Conservation (phyloP, 2,113 vertebrate species). For the Myotis lucifugus region DNA sequence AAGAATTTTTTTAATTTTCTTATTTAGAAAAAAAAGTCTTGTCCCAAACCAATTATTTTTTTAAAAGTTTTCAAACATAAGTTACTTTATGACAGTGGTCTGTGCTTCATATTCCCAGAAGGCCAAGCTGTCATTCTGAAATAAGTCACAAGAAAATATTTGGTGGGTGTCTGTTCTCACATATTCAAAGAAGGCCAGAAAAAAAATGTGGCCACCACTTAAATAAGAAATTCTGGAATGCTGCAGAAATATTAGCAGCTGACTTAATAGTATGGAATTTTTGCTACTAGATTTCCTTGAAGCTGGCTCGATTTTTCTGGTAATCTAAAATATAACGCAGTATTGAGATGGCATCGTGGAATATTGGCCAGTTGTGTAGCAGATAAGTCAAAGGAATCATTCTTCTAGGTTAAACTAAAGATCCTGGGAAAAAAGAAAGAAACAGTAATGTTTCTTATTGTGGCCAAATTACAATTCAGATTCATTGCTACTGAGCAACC, state of each 20-base stretch:
- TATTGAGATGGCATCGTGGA: neutral
- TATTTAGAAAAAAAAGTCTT: conserved; percentile 5
- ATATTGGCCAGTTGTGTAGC: neutral
- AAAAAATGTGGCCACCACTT: neutral
- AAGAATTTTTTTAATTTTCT: conserved; percentile 18
- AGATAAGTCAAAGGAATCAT: neutral
- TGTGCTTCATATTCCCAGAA: conserved; percentile 24
- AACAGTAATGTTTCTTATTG: neutral
- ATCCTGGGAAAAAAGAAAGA: neutral
- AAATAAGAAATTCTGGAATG: neutral
- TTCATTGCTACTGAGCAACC: neutral
- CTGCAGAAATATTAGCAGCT: neutral
- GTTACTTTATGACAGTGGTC: conserved; percentile 33
- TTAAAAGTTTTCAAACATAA: conserved; percentile 1
- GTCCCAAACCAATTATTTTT: conserved; percentile 29
- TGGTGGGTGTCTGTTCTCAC: neutral
- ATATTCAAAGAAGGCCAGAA: conserved; percentile 18
- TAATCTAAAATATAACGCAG: neutral
- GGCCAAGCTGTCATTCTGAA: neutral
- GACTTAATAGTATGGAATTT: neutral
- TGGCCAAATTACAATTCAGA: neutral
- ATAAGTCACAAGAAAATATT: neutral
- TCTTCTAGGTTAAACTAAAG: conserved; percentile 15
- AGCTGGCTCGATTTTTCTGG: neutral
- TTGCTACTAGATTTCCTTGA: neutral